Evolutionary conservation across 2,113 vertebrate genomes (phyloP).

Genomic region (Motacilla alba): DNA sequence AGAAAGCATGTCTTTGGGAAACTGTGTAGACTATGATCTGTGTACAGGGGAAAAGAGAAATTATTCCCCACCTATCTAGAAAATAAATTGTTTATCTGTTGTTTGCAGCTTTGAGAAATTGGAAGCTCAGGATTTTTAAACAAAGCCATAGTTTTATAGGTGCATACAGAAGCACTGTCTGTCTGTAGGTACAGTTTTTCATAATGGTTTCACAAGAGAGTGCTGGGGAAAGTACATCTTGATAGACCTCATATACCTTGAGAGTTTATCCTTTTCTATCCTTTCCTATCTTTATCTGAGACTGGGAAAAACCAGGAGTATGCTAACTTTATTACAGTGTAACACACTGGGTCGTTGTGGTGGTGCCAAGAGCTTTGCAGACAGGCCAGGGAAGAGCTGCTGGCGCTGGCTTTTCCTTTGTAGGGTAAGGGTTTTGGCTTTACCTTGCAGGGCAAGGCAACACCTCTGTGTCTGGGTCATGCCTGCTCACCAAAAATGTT

Average conservation of each 20-base stretch:
- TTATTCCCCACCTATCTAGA: neutral
- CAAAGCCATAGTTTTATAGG: neutral
- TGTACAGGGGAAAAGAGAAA: neutral
- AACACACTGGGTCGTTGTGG: fast-evolving
- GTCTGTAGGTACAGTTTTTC: neutral
- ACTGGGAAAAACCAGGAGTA: neutral
- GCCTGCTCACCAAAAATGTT: neutral
- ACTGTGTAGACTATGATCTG: neutral
- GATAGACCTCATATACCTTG: neutral
- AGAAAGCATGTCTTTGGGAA: neutral
- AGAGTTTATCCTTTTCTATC: neutral
- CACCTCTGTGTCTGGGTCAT: neutral
- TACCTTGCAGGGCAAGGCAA: neutral
- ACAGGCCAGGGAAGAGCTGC: neutral
- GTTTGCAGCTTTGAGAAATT: neutral
- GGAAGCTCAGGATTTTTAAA: neutral
- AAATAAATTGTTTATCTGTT: neutral
- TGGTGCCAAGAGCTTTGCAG: neutral
- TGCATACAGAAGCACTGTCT: neutral
- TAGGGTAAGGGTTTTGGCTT: neutral
- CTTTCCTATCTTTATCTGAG: neutral
- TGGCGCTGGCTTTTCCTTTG: neutral
- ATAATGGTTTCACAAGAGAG: neutral
- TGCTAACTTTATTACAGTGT: neutral
- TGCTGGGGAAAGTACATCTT: neutral